A percentile compares a stretch with the other conserved stretches of the same genome.
Evolutionary conservation across 2,888 invertebrate genomes (phyloP).

Genomic region (Diplazon laetatorius): DNA sequence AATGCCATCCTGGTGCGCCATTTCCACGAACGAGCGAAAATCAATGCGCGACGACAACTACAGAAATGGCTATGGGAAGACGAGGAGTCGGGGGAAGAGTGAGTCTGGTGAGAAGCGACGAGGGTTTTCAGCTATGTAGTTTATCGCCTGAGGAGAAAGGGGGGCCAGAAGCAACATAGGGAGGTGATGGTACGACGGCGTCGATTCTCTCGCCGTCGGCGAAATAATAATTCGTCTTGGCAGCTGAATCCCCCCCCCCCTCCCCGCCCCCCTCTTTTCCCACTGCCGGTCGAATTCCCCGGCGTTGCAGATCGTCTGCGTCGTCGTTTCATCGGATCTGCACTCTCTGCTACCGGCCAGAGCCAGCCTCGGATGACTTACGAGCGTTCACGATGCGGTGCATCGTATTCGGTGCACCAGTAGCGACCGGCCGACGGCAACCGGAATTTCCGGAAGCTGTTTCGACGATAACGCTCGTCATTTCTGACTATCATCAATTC

Average conservation of each 20-base stretch:
- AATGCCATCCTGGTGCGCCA: conserved; percentile 49
- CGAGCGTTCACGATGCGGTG: conserved; percentile 26
- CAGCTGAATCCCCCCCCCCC: conserved; percentile 51
- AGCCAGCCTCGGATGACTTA: conserved; percentile 50
- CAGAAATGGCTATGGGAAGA: conserved; percentile 47
- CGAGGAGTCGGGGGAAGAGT: conserved; percentile 20
- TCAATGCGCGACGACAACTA: conserved; percentile 60
- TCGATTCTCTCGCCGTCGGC: conserved; percentile 62
- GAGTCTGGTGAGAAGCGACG: conserved; percentile 10
- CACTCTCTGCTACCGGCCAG: conserved; percentile 44
- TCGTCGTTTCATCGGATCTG: conserved; percentile 54
- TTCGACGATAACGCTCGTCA: conserved; percentile 58
- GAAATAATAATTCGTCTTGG: conserved; percentile 65
- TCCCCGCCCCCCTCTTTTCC: no score
- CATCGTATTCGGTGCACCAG: background rate
- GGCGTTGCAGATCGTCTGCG: conserved; percentile 31
- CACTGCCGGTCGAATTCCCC: no score
- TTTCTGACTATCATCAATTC: conserved; percentile 59
- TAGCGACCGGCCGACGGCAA: conserved; percentile 25
- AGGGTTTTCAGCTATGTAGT: conserved; percentile 36
- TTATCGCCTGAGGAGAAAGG: conserved; percentile 13
- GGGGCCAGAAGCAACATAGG: conserved; percentile 34
- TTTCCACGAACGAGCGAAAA: conserved; percentile 63
- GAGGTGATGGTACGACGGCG: conserved; percentile 41
- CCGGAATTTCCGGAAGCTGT: conserved; percentile 54